Evolutionary conservation across 1,140 invertebrate species (phyloP).

Genomic region (Paramacrobiotus metropolitanus): DNA sequence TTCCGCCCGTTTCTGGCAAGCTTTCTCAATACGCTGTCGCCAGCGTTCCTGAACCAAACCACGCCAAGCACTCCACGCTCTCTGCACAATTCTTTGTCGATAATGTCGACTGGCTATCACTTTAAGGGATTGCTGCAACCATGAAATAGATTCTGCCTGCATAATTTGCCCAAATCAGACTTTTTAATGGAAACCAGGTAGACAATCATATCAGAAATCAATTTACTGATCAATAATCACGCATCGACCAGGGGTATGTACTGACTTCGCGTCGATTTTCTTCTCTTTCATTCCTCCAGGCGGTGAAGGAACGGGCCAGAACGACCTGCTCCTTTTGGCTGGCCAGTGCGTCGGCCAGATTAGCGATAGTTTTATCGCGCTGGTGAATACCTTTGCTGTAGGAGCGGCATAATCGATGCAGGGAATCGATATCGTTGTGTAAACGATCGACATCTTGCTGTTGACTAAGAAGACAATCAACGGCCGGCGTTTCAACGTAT

Average conservation of each 20-base stretch:
- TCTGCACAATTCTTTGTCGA: constrained; percentile 14
- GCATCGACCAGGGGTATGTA: no score
- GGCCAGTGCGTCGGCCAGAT: not conserved
- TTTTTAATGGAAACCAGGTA: no score
- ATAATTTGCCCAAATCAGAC: no score
- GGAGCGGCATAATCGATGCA: not conserved
- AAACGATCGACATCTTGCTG: not conserved
- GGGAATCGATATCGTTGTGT: constrained; percentile 2
- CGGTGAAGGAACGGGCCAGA: not conserved
- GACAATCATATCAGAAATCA: no score
- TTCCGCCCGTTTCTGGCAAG: constrained; percentile 22
- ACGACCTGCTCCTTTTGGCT: not conserved
- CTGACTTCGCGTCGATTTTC: not conserved
- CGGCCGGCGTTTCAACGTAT: no score
- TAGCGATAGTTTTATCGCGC: constrained; percentile 3
- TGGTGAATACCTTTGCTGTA: not conserved
- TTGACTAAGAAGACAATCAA: not conserved
- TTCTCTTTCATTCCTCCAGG: not conserved
- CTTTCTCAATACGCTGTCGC: constrained; percentile 18
- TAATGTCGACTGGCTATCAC: constrained; percentile 16
- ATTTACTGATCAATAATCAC: no score
- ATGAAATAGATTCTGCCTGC: no score
- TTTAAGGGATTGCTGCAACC: no score
- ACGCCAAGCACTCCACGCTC: constrained; percentile 19
- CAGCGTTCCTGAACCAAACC: constrained; percentile 18